Base-by-base conservation (phyloP, 1,140 invertebrate species). In the Thalassaphorura encarpata region DNA sequence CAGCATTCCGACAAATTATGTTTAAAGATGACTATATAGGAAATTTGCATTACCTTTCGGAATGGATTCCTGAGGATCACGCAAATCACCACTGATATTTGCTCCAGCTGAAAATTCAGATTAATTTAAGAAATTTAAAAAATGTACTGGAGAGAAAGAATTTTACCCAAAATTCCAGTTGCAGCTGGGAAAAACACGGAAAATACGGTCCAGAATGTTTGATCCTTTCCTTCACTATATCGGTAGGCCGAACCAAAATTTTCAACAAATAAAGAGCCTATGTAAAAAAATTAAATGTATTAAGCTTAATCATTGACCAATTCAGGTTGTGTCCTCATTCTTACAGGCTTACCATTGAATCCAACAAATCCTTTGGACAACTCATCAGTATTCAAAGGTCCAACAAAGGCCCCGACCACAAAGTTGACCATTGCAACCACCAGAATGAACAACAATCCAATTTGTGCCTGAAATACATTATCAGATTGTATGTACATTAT, bases 131-230 rank as follows among this genome's bases (percentile, higher is more conserved):
- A 82, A 82, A 66, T 80, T 82, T 51, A 97, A 87, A 6, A 89
- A 80, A 72, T 97, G 93, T 0, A 96, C 88, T 2, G 88, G 88
- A 72, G 96, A 96, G 74, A 97, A 94, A 51, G 65, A n/a, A n/a
- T n/a, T n/a, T n/a, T n/a, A n/a, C 89, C 89, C 64, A 92, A 73
- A n/a, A 54, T 54, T 3, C 52, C 79, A 23, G 80, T 82, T 3
- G 77, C 77, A 16, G 80, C 78, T 1, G 80, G 80, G 64, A 82
- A 82, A 66, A 80, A 82, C 51, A 97, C 87, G 5, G 90, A 80
- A 72, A 97, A 93, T 0, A 96, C 88, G 2, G 88, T 88, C 72
- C 96, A 96, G 74, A 97, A 94, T 50, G 65, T 19, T 15, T 28
- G 39, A 27, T 3, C n/a, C 27, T 27, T 50, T 8, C 6, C 16